Percentiles rank a stretch among this genome's conserved stretches.
Evolutionary conservation across 2,113 vertebrate species (phyloP).

Genomic region (cattle (Bos taurus)): DNA sequence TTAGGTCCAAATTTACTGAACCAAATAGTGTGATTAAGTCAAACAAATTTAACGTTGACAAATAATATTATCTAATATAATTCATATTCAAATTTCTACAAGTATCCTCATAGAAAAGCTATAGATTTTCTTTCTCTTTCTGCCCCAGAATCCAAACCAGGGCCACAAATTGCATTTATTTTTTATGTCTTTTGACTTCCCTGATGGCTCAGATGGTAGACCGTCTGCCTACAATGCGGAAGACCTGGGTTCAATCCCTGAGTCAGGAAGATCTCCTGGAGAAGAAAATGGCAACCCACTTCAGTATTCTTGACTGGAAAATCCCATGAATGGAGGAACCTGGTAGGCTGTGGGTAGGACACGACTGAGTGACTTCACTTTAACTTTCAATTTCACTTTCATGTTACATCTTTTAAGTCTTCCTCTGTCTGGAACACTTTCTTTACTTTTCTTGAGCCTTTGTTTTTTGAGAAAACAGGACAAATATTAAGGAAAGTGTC

Average conservation of each 20-base stretch:
- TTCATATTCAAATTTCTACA: background rate
- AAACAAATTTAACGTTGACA: background rate
- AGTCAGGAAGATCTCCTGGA: background rate
- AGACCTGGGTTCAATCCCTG: background rate
- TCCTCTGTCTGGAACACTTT: background rate
- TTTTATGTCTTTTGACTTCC: background rate
- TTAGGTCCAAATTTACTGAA: background rate
- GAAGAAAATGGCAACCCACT: background rate
- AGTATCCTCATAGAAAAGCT: background rate
- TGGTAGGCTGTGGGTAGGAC: background rate
- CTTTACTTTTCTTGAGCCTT: background rate
- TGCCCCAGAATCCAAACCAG: background rate
- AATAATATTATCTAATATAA: background rate
- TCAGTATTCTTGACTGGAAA: background rate
- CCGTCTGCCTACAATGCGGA: fast-evolving
- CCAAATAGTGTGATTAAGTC: background rate
- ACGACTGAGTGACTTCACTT: background rate
- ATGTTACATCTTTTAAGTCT: background rate
- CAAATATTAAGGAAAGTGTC: background rate
- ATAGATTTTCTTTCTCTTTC: background rate
- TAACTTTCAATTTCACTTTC: background rate
- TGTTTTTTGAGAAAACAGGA: background rate
- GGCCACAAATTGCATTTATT: background rate
- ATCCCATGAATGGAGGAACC: background rate
- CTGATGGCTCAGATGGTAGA: background rate